A percentile compares a stretch with the other conserved stretches of the same genome.
phyloP scores from a whole-genome alignment of 2,888 invertebrate genomes.

The Minunthozetes semirufus region DNA sequence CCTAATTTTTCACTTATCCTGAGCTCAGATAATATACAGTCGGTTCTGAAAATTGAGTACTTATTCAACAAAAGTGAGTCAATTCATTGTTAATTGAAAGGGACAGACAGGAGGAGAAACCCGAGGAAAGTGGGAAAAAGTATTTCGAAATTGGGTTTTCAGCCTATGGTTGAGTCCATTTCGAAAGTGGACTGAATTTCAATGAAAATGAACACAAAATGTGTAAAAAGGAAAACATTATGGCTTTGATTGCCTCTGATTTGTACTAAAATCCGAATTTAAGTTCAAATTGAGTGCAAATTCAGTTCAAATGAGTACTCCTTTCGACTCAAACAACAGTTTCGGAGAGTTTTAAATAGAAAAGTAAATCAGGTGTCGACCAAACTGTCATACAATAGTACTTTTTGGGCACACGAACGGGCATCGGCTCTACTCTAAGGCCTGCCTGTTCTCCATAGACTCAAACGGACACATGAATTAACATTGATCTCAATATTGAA shows the following conservation, averaged over 20 bases:
- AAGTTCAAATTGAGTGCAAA: background rate
- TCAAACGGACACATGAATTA: slow-evolving; percentile 25
- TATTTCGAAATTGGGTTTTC: no score
- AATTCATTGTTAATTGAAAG: no score
- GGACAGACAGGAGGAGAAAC: no score
- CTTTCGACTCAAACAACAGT: background rate
- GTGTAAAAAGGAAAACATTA: background rate
- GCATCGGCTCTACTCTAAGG: background rate
- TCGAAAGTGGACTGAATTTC: background rate
- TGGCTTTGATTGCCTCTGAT: slow-evolving; percentile 9
- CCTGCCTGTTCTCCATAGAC: background rate
- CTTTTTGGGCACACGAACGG: background rate
- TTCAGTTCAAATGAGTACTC: background rate
- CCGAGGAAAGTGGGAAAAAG: no score
- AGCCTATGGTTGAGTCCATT: background rate
- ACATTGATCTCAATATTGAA: slow-evolving; percentile 20
- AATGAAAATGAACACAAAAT: background rate
- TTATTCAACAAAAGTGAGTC: no score
- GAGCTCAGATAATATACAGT: no score
- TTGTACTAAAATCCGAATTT: background rate
- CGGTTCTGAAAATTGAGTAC: no score
- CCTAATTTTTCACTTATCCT: background rate
- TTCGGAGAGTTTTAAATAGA: background rate
- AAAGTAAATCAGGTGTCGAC: slow-evolving; percentile 25
- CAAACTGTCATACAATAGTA: slow-evolving; percentile 17